These are phyloP conservation scores for Parochlus steinenii DNA, from an alignment of 2,888 invertebrate species.

Conservation along the genomic window DNA sequence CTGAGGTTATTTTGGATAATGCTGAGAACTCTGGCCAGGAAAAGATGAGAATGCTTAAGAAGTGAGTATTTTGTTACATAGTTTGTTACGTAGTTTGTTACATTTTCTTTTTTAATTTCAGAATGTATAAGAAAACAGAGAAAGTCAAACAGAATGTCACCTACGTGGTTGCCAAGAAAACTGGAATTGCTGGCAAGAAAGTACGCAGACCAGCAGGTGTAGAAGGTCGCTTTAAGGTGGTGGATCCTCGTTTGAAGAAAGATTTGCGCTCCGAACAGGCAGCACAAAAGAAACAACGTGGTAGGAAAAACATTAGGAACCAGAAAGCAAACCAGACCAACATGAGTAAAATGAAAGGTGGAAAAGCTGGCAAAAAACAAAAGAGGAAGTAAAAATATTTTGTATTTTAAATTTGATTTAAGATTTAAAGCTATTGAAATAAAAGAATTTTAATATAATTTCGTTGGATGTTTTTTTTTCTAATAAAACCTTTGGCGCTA, in stretches of 20 bases:
- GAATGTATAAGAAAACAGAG: slow-evolving; percentile 80
- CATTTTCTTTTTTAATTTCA: slow-evolving; percentile 22
- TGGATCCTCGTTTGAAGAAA: slow-evolving; percentile 92
- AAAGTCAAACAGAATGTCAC: slow-evolving; percentile 77
- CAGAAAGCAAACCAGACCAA: slow-evolving; percentile 18
- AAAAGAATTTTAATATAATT: slow-evolving; percentile 3
- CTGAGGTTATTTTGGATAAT: slow-evolving; percentile 84
- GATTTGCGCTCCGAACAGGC: slow-evolving; percentile 57
- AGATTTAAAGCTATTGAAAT: slow-evolving; percentile 4
- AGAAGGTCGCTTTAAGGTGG: slow-evolving; percentile 85
- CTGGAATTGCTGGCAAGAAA: slow-evolving; percentile 51
- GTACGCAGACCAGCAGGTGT: slow-evolving; percentile 69
- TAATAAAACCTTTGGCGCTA: too few relatives aligned
- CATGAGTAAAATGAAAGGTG: slow-evolving; percentile 19
- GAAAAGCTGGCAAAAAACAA: slow-evolving; percentile 18
- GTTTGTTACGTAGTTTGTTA: slow-evolving; percentile 4
- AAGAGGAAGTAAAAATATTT: slow-evolving; percentile 11
- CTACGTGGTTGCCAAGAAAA: slow-evolving; percentile 89
- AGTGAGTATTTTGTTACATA: slow-evolving; percentile 35
- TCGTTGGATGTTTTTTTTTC: slow-evolving; percentile 6
- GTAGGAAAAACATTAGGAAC: neutral
- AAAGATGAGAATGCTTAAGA: slow-evolving; percentile 81
- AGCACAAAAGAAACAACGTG: slow-evolving; percentile 36
- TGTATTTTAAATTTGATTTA: neutral
- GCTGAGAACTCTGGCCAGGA: slow-evolving; percentile 81